phyloP scores from a whole-genome alignment of 2,797 vertebrate species.

The Cercopithecus neglectus region DNA sequence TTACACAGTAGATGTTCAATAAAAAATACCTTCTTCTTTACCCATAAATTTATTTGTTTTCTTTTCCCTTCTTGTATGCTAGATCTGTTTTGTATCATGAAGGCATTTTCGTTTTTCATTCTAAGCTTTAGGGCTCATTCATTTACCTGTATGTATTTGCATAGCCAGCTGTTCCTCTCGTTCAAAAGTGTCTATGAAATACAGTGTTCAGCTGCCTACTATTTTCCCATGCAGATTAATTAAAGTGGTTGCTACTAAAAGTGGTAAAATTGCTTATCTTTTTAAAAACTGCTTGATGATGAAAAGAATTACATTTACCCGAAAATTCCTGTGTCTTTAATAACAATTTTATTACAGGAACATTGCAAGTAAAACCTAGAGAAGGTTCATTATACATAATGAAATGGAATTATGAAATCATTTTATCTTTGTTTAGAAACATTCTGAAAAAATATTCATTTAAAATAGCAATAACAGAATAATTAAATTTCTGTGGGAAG shows the following conservation, averaged over 20 bases:
- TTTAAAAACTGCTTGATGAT: not conserved
- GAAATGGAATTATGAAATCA: slow-evolving; percentile 35
- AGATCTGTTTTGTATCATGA: not conserved
- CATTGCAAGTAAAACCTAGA: not conserved
- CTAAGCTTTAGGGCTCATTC: not conserved
- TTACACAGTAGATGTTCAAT: not conserved
- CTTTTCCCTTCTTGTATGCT: not conserved
- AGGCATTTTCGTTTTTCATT: not conserved
- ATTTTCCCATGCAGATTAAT: not conserved
- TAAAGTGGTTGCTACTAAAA: not conserved
- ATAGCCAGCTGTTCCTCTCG: not conserved
- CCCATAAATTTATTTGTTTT: not conserved
- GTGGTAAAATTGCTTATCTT: not conserved
- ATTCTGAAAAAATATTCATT: slow-evolving; percentile 15
- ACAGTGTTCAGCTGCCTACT: not conserved
- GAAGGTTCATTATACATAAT: not conserved
- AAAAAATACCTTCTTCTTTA: not conserved
- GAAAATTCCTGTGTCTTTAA: slow-evolving; percentile 18
- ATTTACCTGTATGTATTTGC: not conserved
- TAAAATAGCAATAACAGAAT: slow-evolving; percentile 14
- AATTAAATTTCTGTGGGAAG: not conserved
- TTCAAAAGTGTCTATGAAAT: not conserved
- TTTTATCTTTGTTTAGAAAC: slow-evolving; percentile 47
- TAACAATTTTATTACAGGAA: not conserved
- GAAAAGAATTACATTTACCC: slow-evolving; percentile 18